Conservation (phyloP, 2,113 vertebrate species). For the Leucopternis melanops region DNA sequence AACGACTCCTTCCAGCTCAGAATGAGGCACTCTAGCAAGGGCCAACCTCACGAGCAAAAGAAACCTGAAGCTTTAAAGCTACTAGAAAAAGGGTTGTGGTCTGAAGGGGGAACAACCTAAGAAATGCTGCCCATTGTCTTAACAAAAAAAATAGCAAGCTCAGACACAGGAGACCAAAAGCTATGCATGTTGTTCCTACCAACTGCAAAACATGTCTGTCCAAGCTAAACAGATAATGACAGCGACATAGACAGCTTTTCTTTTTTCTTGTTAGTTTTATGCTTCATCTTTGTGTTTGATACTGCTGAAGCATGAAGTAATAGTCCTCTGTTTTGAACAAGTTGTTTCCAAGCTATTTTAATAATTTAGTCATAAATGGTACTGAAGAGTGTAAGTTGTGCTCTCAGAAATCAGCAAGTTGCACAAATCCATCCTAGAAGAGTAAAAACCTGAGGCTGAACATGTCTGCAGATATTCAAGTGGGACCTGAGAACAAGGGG, state of each 20-base stretch:
- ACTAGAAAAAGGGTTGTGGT: background rate
- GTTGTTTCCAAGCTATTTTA: background rate
- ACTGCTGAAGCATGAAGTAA: background rate
- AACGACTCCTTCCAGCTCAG: background rate
- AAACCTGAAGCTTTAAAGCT: background rate
- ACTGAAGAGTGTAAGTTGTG: background rate
- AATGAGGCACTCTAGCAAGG: background rate
- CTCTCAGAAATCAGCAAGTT: background rate
- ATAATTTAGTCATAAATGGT: background rate
- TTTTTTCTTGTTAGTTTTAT: background rate
- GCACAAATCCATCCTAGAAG: background rate
- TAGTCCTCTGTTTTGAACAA: background rate
- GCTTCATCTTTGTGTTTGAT: background rate
- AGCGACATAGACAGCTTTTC: background rate
- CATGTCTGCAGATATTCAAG: background rate
- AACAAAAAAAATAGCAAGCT: background rate
- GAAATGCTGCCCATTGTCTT: background rate
- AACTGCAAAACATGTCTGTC: background rate
- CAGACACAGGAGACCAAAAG: background rate
- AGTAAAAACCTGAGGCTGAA: background rate
- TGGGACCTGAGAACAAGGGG: background rate
- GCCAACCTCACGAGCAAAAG: background rate
- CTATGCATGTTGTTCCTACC: background rate
- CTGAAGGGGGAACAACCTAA: background rate
- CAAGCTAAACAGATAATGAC: background rate